A percentile compares a stretch with the other conserved stretches of the same genome.
These are phyloP conservation scores for Rhinopomastus cyanomelas DNA, from an alignment of 2,113 vertebrate genomes.

Conservation along the genomic window DNA sequence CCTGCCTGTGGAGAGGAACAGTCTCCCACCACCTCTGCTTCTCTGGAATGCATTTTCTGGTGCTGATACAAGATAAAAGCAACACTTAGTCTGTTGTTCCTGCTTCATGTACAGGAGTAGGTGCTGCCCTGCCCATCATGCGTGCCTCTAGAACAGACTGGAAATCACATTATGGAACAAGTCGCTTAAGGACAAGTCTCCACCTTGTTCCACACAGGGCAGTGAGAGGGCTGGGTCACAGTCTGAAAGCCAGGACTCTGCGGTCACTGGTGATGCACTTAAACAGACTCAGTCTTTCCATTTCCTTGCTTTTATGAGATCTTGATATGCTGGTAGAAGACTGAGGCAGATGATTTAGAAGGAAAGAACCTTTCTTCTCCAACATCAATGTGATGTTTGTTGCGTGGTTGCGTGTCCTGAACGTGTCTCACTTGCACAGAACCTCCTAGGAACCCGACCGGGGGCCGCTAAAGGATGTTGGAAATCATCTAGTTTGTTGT, in stretches of 20 bases:
- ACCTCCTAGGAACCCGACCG: background rate
- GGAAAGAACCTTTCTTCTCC: background rate
- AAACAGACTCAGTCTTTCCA: background rate
- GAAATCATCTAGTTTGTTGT: background rate
- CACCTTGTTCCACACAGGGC: background rate
- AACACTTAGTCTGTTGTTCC: background rate
- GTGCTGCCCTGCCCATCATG: background rate
- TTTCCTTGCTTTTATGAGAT: background rate
- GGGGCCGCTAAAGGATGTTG: background rate
- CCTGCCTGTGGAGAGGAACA: background rate
- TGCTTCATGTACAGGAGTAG: background rate
- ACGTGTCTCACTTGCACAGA: background rate
- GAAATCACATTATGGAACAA: background rate
- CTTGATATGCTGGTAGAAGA: background rate
- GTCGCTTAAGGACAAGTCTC: background rate
- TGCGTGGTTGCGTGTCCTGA: background rate
- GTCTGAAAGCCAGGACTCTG: background rate
- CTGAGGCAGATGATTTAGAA: background rate
- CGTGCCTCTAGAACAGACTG: rapidly evolving
- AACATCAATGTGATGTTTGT: background rate
- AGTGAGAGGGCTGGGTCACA: background rate
- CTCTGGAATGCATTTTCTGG: background rate
- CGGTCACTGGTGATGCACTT: background rate
- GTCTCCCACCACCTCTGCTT: background rate
- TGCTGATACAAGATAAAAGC: background rate